phyloP scores from a whole-genome alignment of 2,113 vertebrate species.

The Brachypodius melanocephalos region DNA sequence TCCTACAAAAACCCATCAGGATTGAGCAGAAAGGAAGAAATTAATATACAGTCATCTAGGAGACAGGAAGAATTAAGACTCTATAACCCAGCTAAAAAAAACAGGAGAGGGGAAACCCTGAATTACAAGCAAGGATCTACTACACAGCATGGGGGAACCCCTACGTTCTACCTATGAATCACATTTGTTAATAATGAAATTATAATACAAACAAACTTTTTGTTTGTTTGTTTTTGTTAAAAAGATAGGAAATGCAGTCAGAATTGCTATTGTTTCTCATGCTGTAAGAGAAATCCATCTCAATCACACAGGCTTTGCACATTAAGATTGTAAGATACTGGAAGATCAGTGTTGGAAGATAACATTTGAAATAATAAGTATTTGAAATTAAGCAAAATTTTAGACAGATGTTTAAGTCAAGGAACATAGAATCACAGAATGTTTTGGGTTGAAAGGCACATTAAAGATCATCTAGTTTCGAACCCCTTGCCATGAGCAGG shows the following conservation, averaged over 20 bases:
- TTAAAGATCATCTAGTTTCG: not conserved
- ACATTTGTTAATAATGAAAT: conserved; percentile 35
- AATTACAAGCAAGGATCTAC: conserved; percentile 20
- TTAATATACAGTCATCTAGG: not conserved
- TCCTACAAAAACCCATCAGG: not conserved
- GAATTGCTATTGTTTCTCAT: not conserved
- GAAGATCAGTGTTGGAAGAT: not conserved
- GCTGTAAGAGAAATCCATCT: not conserved
- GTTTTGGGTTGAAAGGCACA: not conserved
- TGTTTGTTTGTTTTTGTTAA: not conserved
- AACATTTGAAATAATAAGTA: not conserved
- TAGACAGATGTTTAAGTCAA: not conserved
- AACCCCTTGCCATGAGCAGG: not conserved
- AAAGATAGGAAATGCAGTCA: not conserved
- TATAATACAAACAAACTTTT: conserved; percentile 3
- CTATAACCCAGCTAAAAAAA: not conserved
- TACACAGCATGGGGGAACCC: not conserved
- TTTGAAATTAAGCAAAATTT: not conserved
- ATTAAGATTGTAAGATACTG: not conserved
- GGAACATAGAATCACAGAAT: not conserved
- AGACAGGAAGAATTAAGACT: not conserved
- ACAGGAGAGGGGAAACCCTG: conserved; percentile 24
- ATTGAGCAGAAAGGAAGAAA: conserved; percentile 5
- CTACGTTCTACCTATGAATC: conserved; percentile 7
- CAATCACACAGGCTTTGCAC: not conserved